Evolutionary conservation across 92 coral and sea anemone species (phyloP), one percentile per base, ranked within the genome.

Genomic region (Parazoanthus darwini): DNA sequence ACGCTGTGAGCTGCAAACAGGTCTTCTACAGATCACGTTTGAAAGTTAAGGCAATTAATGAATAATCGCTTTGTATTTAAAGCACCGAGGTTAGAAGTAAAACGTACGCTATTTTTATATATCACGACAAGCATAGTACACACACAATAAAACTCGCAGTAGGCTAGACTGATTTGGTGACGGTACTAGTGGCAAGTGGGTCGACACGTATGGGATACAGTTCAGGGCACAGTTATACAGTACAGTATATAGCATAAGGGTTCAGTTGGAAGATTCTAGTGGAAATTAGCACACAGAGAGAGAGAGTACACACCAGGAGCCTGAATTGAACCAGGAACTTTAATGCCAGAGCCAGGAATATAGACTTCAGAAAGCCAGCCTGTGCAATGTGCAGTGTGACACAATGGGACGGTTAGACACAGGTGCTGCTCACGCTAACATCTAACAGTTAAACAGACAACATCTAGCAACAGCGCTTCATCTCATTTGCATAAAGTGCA

Each of bases 301-400:
- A 90, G 94, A 68, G 79, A 90, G 94, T 95, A 95, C 98, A 95
- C 98, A 95, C 98, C 98, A 87, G 98, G 98, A 83, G 98, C 98
- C 95, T 95, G 98, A 85, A 95, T 93, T 50, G 98, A 95, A 93
- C 98, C 98, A 90, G 98, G 98, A 92, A 95, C 98, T 95, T 95
- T 95, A 90, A 95, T 93, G 98, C 98, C 98, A 90, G 98, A 91
- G 92, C 98, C 98, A 82, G 94, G 96, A 87, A 95, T 92, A 95
- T 93, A 95, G 90, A 95, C 96, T 88, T 95, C 98, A 75, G 92
- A 90, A 81, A 95, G 94, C 98, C 98, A 95, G 91, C 98, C 98
- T 95, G 96, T 94, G 82, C 91, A 89, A 79, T 78, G 92, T 90
- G 89, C 65, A 72, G 87, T 84, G 77, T 48, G 87, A 84, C 87